Base-by-base conservation (phyloP, 2,113 vertebrate genomes). In the Nyctereutes procyonoides region DNA sequence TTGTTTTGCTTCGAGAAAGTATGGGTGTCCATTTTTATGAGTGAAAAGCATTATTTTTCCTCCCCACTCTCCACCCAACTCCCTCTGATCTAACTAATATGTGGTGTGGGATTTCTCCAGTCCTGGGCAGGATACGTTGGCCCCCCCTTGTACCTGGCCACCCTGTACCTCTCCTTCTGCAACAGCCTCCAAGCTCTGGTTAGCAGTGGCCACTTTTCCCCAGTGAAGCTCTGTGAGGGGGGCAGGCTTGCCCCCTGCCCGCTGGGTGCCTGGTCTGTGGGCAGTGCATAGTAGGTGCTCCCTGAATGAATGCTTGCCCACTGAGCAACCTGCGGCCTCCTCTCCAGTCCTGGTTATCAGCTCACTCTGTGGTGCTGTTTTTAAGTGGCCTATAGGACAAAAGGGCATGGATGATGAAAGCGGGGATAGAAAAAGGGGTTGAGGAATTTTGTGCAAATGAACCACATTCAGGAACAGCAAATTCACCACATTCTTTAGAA, bases 391-490 rank as follows among this genome's bases (percentile, higher is more conserved):
- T 96, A 85, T 88, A 32, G 48, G 90, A 88, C 71, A 62, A 98
- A 98, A 98, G 97, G 97, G 80, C 95, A 97, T 0, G 4, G 90
- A 96, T 97, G 97, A 97, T 97, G 97, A 76, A 93, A 94, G 90
- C 7, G 32, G 12, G 65, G 76, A 82, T 28, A 77, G 92, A 83
- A 84, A 87, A 95, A 38, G 38, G 53, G 76, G 48, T 5, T 71
- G 94, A 97, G 96, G 96, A 97, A 96, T 98, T 96, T 79, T 95
- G 95, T 15, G 17, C 97, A 96, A 96, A 97, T 71, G 95, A 97
- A 71, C 96, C 93, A 94, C 97, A 96, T 96, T 98, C 96, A 98
- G 95, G 82, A 91, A 82, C n/a, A 93, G 86, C 93, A 93, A 83
- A 98, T 97, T 97, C 97, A 96, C 92, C 1, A 2, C 93, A 97